Base-by-base conservation (phyloP, 2,113 vertebrate genomes). In the Kryptolebias marmoratus region DNA sequence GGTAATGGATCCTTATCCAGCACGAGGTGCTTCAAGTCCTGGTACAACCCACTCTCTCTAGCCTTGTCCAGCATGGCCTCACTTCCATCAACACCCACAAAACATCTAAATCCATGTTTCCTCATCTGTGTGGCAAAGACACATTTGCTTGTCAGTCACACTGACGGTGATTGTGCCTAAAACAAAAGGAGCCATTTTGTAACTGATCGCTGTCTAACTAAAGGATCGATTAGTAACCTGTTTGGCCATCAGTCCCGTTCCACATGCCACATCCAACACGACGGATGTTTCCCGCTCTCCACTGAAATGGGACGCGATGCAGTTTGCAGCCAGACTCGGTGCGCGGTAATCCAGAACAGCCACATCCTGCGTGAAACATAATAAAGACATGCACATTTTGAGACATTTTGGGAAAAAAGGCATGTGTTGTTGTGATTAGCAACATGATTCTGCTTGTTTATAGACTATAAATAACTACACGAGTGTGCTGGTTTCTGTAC, bases 181-280 rank as follows among this genome's bases (percentile, higher is more conserved):
- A 18, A 32, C 18, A 1, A 3, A 27, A 54, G 0, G 36, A n/a
- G 14, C n/a, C 5, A n/a, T 8, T n/a, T 16, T n/a, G 50, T 53
- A 10, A 22, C 11, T 53, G n/a, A 2, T 53, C n/a, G 11, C 2
- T 18, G 48, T 49, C 48, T 16, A 49, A 16, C 73, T 4, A 48
- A 2, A 22, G 1, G 13, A 6, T 13, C 30, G 6, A n/a, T 15
- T 3, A 28, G n/a, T 89, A 83, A 97, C 96, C 94, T 95, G 91
- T 28, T 83, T 80, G 59, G 94, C 94, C 58, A 95, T 95, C 1
- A 96, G 90, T 71, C 96, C 96, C 2, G 96, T 97, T 15, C 96
- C 97, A 81, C 97, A 97, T n/a, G 95, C 96, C 71, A 97, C 94
- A 15, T 98, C 96, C 73, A 98, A 88, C 66, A 97, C 89, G 22